Base-by-base conservation (phyloP, 2,113 vertebrate species). In the Ailurus styani region DNA sequence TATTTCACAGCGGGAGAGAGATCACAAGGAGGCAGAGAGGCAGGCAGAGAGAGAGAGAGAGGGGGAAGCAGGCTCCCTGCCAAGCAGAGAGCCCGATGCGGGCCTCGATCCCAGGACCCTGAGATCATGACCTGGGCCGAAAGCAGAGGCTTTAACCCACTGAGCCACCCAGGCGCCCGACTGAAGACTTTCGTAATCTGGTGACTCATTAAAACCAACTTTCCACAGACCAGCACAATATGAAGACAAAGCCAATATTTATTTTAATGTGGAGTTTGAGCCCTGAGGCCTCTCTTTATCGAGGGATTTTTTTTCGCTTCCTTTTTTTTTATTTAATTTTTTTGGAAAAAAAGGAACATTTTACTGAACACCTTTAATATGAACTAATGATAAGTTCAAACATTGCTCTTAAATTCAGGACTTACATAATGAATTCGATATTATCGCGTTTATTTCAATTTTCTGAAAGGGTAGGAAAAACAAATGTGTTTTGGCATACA, bases 401-500 rank as follows among this genome's bases (percentile, higher is more conserved):
- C 86, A 95, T 81, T 93, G 91, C 21, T 98, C 97, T 96, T 87
- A 97, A 98, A 89, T 97, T 96, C 81, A 64, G 93, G 34, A 79
- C 82, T 98, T 98, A 98, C 94, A 98, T 95, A 64, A 72, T 97
- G 92, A 97, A 97, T 96, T 96, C 88, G 75, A 98, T 91, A 98
- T 91, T 27, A 93, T 70, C 50, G 75, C 90, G 96, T 98, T 95
- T 96, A 98, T 95, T 91, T 94, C 66, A 62, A 88, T 95, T 90
- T 95, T 91, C 87, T 87, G 97, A 96, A 98, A 97, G 98, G 84
- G 95, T 96, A 97, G 57, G 75, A 97, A 97, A 97, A 98, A 95
- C 97, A 98, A 98, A 97, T 92, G 62, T 0, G 2, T 97, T 93
- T 98, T 34, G 57, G 92, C 82, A 97, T 98, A 98, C 62, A 92